phyloP scores from a whole-genome alignment of 2,888 invertebrate genomes.

The Urechis unicinctus region DNA sequence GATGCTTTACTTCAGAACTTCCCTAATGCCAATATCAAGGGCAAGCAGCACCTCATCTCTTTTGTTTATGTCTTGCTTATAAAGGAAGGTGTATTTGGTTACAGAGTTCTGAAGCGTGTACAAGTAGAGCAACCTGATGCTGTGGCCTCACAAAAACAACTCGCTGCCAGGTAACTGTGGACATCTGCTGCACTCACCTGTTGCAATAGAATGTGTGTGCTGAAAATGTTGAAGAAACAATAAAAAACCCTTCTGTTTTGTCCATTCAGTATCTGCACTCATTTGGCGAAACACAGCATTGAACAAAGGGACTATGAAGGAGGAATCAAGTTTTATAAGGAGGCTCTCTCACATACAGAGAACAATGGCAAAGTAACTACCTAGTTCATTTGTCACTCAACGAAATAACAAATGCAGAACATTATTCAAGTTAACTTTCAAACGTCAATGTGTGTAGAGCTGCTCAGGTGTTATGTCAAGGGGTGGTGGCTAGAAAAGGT shows the following conservation, averaged over 20 bases:
- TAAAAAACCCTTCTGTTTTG: neutral
- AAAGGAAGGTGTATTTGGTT: no score
- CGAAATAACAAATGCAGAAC: no score
- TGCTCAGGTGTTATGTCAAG: no score
- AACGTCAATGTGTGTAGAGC: no score
- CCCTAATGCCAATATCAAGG: no score
- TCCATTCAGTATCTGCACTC: constrained; percentile 58
- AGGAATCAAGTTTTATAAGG: constrained; percentile 75
- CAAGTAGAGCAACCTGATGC: constrained; percentile 59
- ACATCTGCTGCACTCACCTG: neutral
- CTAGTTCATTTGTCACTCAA: no score
- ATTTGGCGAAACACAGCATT: constrained; percentile 67
- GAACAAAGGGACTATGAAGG: constrained; percentile 63
- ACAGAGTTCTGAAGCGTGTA: constrained; percentile 66
- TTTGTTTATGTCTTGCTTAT: no score
- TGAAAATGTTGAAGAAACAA: neutral
- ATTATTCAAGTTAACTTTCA: no score
- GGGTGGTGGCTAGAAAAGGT: no score
- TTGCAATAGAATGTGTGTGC: neutral
- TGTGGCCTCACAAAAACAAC: constrained; percentile 52
- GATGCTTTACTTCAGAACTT: no score
- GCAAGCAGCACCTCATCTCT: no score
- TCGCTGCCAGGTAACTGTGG: constrained; percentile 49
- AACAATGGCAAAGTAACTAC: constrained; percentile 65
- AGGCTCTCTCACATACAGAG: constrained; percentile 73